A percentile compares a stretch with the other conserved stretches of the same genome.
Conservation (phyloP, 2,113 vertebrate genomes). For the Ptyas mucosa region DNA sequence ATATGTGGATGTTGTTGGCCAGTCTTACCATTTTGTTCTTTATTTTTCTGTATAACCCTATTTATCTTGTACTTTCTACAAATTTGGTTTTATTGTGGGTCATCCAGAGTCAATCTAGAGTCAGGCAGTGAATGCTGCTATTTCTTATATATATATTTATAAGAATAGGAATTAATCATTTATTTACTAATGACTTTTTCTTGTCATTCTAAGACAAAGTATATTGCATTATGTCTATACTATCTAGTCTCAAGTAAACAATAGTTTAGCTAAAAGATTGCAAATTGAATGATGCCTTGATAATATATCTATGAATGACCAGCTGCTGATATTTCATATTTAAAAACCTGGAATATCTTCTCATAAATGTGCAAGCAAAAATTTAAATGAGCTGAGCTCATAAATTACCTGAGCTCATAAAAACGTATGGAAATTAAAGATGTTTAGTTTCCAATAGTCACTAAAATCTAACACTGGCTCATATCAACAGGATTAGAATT, state of each 20-base stretch:
- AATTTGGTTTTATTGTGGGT: not conserved
- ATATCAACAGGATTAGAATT: not conserved
- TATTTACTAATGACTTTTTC: not conserved
- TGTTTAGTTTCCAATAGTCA: not conserved
- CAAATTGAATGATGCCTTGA: not conserved
- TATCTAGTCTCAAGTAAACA: not conserved
- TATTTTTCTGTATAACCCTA: not conserved
- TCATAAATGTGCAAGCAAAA: not conserved
- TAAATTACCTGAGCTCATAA: not conserved
- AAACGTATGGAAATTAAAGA: not conserved
- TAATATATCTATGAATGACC: not conserved
- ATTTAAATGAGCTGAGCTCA: not conserved
- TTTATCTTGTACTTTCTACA: not conserved
- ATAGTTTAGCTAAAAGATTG: not conserved
- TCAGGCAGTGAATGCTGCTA: not conserved
- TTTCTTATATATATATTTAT: conserved; percentile 4
- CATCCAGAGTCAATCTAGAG: not conserved
- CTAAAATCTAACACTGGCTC: not conserved
- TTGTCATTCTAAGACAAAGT: not conserved
- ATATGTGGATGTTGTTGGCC: not conserved
- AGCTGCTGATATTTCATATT: not conserved
- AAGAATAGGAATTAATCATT: not conserved
- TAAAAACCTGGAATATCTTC: not conserved
- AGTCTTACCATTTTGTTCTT: not conserved
- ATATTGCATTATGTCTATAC: not conserved